A percentile compares a stretch with the other conserved stretches of the same genome.
phyloP scores from a whole-genome alignment of 2,113 vertebrate species.

The Triplophysa dalaica region DNA sequence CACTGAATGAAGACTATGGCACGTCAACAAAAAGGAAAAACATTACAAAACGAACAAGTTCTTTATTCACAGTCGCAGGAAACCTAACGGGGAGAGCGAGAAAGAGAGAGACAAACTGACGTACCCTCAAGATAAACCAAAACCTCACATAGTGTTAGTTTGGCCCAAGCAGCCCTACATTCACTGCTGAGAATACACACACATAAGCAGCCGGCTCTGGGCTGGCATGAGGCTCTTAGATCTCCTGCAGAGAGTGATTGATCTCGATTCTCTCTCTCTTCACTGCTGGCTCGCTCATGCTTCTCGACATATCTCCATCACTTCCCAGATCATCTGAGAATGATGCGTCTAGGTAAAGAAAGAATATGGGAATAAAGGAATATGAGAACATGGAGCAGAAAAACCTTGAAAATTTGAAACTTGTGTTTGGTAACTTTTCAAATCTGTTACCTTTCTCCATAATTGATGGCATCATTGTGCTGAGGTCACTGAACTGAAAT shows the following conservation, averaged over 20 bases:
- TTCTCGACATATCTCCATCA: conserved; percentile 72
- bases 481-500: conserved; percentile 89
- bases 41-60: conserved; percentile 23
- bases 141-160: conserved; percentile 1
- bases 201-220: neutral
- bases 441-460: conserved; percentile 87
- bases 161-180: neutral
- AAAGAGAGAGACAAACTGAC: conserved; percentile 1
- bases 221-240: conserved; percentile 67
- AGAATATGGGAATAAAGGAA: neutral
- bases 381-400: neutral
- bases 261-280: conserved; percentile 90
- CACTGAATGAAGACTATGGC: conserved; percentile 79
- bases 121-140: conserved; percentile 5
- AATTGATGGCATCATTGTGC: conserved; percentile 84
- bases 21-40: conserved; percentile 53
- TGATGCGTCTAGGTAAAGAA: conserved; percentile 63
- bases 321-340: conserved; percentile 81
- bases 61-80: conserved; percentile 68
- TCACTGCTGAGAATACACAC: neutral
- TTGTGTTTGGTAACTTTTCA: neutral
- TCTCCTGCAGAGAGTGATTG: conserved; percentile 86
- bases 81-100: conserved; percentile 44
- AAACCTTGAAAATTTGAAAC: neutral
- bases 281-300: conserved; percentile 81